A percentile compares a stretch with the other conserved stretches of the same genome.
phyloP scores from a whole-genome alignment of 2,888 invertebrate genomes.

The Melieria crassipennis region DNA sequence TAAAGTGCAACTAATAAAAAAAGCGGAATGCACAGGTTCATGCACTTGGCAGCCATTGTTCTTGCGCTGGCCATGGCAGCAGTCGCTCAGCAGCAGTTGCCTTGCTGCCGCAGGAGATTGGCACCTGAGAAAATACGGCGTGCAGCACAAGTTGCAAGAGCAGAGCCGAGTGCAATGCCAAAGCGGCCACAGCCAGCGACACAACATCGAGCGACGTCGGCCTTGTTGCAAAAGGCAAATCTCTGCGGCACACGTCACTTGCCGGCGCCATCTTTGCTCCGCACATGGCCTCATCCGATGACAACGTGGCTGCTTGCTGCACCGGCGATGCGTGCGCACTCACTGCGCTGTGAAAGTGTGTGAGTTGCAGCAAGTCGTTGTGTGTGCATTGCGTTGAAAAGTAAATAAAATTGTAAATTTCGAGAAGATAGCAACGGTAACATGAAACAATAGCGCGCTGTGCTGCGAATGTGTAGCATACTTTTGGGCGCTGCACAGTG shows the following conservation, averaged over 20 bases:
- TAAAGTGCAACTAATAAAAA: conserved; percentile 32
- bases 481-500: too few relatives aligned
- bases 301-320: neutral
- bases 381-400: conserved; percentile 45
- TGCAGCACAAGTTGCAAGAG: too few relatives aligned
- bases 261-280: neutral
- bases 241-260: too few relatives aligned
- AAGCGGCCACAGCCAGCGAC: neutral
- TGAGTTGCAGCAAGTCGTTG: neutral
- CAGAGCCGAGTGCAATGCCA: neutral
- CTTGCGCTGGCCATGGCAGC: neutral
- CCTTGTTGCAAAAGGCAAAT: too few relatives aligned
- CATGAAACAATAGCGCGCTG: neutral
- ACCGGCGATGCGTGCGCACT: neutral
- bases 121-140: neutral
- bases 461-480: neutral
- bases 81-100: neutral
- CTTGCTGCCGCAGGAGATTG: neutral
- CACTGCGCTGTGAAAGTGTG: neutral
- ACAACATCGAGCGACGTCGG: neutral
- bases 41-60: conserved; percentile 20
- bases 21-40: neutral
- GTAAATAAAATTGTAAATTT: conserved; percentile 44
- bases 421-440: neutral
- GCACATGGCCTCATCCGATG: neutral